Conservation (phyloP, 2,888 invertebrate genomes). For the Cotesia congregata region DNA sequence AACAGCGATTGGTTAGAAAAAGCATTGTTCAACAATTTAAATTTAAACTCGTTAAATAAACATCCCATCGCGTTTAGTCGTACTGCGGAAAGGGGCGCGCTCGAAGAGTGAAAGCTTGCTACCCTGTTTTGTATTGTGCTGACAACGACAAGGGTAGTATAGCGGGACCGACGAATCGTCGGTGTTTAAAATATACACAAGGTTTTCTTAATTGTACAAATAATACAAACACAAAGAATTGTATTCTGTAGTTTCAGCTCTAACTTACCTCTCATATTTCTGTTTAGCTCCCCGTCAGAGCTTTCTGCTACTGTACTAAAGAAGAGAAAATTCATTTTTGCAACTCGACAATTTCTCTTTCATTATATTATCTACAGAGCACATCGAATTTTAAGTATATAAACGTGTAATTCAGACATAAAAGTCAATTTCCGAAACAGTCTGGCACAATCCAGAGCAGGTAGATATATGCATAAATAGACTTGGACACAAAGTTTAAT, state of each 20-base stretch:
- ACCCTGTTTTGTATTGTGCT: too few relatives aligned
- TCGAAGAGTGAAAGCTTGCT: background rate
- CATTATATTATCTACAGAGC: background rate
- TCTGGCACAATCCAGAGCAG: background rate
- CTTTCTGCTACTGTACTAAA: background rate
- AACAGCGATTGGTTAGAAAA: background rate
- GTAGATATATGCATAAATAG: conserved; percentile 10
- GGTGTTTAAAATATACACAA: background rate
- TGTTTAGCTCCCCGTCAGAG: background rate
- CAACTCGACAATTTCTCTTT: background rate
- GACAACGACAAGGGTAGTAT: too few relatives aligned
- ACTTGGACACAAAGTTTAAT: conserved; percentile 7
- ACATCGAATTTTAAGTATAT: background rate
- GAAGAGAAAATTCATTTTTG: conserved; percentile 24
- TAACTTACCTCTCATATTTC: background rate
- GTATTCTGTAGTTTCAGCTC: background rate
- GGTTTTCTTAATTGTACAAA: conserved; percentile 22
- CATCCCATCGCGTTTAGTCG: background rate
- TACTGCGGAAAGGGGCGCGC: background rate
- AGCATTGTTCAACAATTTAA: background rate
- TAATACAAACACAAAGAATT: conserved; percentile 14
- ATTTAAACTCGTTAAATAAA: background rate
- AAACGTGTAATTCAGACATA: conserved; percentile 16
- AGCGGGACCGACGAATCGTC: background rate
- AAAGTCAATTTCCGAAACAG: background rate